phyloP scores from a whole-genome alignment of 1,140 invertebrate genomes.

The Drosophila saltans region DNA sequence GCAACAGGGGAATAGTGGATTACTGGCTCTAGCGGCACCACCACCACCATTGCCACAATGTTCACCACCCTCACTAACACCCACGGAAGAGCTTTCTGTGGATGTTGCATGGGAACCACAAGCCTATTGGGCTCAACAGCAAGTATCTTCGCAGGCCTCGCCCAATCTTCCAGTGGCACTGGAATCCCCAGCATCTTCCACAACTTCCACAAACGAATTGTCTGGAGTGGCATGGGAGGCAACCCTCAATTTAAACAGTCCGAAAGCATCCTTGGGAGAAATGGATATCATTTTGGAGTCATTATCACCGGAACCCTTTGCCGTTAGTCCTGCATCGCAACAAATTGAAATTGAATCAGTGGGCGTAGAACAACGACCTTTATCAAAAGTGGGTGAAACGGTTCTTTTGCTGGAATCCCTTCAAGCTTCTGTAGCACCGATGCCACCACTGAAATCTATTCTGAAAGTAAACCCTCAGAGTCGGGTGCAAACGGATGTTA shows the following conservation, averaged over 20 bases:
- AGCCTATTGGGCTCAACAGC: constrained; percentile 30
- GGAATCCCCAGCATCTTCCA: constrained; percentile 5
- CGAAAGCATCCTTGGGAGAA: constrained; percentile 10
- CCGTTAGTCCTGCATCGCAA: too few species aligned
- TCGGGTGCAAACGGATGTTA: constrained; percentile 12
- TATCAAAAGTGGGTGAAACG: constrained; percentile 12
- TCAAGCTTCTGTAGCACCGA: background rate
- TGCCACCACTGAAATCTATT: background rate
- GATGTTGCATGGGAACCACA: constrained; percentile 38
- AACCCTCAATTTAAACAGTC: constrained; percentile 17
- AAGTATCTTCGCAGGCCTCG: constrained; percentile 9
- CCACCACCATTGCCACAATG: constrained; percentile 59
- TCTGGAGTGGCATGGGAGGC: constrained; percentile 35
- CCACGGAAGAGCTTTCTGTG: constrained; percentile 47
- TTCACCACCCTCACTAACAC: constrained; percentile 54
- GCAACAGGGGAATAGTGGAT: background rate
- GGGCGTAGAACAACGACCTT: constrained; percentile 3
- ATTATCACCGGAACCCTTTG: too few species aligned
- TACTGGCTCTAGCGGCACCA: constrained; percentile 22
- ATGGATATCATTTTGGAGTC: background rate
- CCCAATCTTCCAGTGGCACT: constrained; percentile 23
- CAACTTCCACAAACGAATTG: constrained; percentile 40
- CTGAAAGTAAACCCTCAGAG: background rate
- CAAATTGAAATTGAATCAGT: background rate
- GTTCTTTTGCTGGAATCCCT: constrained; percentile 6